A percentile compares a stretch with the other conserved stretches of the same genome.
phyloP scores from a whole-genome alignment of 2,888 invertebrate genomes.

The Athalia cordata region DNA sequence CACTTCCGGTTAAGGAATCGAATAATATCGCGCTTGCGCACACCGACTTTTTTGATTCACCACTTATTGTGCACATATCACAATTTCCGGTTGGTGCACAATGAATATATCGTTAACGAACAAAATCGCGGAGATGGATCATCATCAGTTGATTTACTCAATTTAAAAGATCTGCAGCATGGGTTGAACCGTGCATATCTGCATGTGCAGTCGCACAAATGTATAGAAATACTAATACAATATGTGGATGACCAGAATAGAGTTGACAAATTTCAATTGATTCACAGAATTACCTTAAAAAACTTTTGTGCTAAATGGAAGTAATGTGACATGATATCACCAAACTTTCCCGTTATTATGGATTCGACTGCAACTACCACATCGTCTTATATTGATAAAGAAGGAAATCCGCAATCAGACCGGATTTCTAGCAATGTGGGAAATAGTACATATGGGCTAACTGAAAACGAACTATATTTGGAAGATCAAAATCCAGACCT shows the following conservation, averaged over 20 bases:
- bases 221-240: neutral
- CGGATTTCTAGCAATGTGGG: conserved; percentile 26
- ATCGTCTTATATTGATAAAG: conserved; percentile 28
- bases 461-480: conserved; percentile 63
- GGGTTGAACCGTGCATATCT: neutral
- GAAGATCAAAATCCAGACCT: conserved; percentile 61
- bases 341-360: conserved; percentile 37
- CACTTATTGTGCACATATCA: neutral
- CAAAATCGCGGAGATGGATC: no score
- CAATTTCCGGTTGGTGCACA: conserved; percentile 1
- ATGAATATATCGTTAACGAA: no score
- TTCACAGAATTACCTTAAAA: conserved; percentile 55
- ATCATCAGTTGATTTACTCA: no score
- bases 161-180: no score
- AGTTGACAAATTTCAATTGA: conserved; percentile 43
- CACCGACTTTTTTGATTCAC: neutral
- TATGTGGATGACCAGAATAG: neutral
- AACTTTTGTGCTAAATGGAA: conserved; percentile 53
- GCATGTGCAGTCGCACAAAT: neutral
- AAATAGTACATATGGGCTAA: conserved; percentile 15
- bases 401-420: conserved; percentile 22
- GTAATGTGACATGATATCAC: conserved; percentile 52
- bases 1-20: conserved; percentile 39
- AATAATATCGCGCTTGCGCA: conserved; percentile 38
- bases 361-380: conserved; percentile 26